Evolutionary conservation across 1,140 invertebrate species (phyloP).

Genomic region (Plodia interpunctella): DNA sequence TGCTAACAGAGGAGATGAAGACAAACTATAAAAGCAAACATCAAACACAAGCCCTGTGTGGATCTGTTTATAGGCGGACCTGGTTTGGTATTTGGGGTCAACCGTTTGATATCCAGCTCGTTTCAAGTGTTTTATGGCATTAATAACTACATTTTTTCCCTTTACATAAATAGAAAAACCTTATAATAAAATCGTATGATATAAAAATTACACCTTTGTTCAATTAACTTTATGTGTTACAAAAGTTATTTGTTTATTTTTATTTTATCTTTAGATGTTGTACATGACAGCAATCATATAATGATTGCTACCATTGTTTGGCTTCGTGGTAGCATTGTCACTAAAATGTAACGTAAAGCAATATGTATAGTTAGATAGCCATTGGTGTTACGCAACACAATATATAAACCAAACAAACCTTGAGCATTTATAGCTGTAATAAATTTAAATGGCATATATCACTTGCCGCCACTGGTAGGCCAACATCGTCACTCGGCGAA

Average conservation of each 20-base stretch:
- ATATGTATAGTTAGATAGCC: no score
- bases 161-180: slow-evolving; percentile 11
- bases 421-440: slow-evolving; percentile 1
- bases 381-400: background rate
- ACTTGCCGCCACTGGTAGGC: slow-evolving; percentile 5
- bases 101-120: slow-evolving; percentile 45
- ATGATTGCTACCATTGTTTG: no score
- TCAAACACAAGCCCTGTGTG: slow-evolving; percentile 27
- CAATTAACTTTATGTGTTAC: no score
- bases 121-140: slow-evolving; percentile 63
- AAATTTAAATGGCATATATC: slow-evolving; percentile 7
- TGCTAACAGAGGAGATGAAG: slow-evolving; percentile 23
- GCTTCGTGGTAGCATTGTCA: no score
- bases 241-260: no score
- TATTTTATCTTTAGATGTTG: no score
- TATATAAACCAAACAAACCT: background rate
- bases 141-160: slow-evolving; percentile 24
- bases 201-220: slow-evolving; percentile 24
- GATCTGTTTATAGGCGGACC: slow-evolving; percentile 41
- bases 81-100: slow-evolving; percentile 54
- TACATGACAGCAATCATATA: no score
- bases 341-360: no score
- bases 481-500: slow-evolving; percentile 16
- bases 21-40: slow-evolving; percentile 33
- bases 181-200: slow-evolving; percentile 12